A percentile compares a stretch with the other conserved stretches of the same genome.
Evolutionary conservation across 2,797 vertebrate genomes (phyloP).

Genomic region (Mormyrus proboscirostris): DNA sequence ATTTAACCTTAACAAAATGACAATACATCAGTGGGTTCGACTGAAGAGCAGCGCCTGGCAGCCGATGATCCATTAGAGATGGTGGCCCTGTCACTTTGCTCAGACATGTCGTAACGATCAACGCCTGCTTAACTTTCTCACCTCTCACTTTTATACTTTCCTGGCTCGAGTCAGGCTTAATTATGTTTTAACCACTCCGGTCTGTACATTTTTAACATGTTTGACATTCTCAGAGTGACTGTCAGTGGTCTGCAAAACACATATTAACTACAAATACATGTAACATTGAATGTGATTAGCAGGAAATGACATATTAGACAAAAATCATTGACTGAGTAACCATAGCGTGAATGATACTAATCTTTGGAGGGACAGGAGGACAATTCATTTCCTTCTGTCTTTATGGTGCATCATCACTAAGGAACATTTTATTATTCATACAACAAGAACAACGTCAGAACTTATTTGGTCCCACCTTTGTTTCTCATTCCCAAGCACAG

Average conservation of each 20-base stretch:
- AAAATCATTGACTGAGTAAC: neutral
- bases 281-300: conserved; percentile 3
- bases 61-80: conserved; percentile 21
- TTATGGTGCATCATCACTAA: neutral
- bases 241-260: conserved; percentile 6
- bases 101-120: conserved; percentile 21
- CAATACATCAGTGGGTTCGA: conserved; percentile 27
- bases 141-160: neutral
- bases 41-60: conserved; percentile 20
- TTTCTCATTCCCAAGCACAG: neutral
- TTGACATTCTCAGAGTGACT: neutral
- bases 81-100: conserved; percentile 23
- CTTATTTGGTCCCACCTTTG: neutral
- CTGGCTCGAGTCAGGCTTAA: neutral
- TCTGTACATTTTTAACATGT: neutral
- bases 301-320: neutral
- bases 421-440: neutral
- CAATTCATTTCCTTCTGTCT: neutral
- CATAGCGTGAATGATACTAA: neutral
- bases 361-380: neutral
- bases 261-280: conserved; percentile 13
- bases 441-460: neutral
- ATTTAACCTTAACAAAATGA: conserved; percentile 49
- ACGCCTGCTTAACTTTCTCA: neutral
- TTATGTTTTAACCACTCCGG: neutral